These are phyloP conservation scores for Paracentrotus lividus DNA, from an alignment of 53 echinoderm and acorn worm genomes.

Conservation along the genomic window DNA sequence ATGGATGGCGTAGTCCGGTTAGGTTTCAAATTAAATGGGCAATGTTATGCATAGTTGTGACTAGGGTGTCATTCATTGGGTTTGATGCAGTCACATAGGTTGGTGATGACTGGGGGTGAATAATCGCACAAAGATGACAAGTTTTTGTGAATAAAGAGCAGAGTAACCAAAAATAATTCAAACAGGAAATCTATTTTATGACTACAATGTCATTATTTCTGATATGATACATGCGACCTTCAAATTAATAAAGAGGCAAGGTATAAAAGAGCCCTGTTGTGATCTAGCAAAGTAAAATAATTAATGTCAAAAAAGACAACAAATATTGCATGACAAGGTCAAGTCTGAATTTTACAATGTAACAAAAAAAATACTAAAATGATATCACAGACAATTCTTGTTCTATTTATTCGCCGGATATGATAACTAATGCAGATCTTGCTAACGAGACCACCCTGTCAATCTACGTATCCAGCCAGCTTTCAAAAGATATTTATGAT, in stretches of 20 bases:
- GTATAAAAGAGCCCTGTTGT: not conserved
- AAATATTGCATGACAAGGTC: not conserved
- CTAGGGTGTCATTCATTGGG: constrained; percentile 9
- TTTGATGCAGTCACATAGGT: not conserved
- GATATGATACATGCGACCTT: too few relatives aligned
- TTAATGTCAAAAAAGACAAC: not conserved
- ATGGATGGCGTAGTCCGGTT: not conserved
- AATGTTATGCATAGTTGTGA: constrained; percentile 44
- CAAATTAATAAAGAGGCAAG: not conserved
- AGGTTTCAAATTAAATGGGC: constrained; percentile 52
- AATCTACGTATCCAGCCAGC: not conserved
- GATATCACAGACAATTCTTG: not conserved
- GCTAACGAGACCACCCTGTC: constrained; percentile 30
- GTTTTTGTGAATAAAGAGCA: not conserved
- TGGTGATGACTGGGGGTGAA: not conserved
- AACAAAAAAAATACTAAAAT: not conserved
- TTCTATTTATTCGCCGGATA: not conserved
- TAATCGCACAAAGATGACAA: not conserved
- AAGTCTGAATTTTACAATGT: not conserved
- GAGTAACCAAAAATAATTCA: not conserved
- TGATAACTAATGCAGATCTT: constrained; percentile 14
- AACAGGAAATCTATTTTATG: not conserved
- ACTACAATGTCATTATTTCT: too few relatives aligned
- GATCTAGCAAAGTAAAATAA: not conserved
- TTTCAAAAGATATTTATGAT: constrained; percentile 33